Evolutionary conservation across 1,140 invertebrate genomes (phyloP).

Genomic region (Drosophila persimilis): DNA sequence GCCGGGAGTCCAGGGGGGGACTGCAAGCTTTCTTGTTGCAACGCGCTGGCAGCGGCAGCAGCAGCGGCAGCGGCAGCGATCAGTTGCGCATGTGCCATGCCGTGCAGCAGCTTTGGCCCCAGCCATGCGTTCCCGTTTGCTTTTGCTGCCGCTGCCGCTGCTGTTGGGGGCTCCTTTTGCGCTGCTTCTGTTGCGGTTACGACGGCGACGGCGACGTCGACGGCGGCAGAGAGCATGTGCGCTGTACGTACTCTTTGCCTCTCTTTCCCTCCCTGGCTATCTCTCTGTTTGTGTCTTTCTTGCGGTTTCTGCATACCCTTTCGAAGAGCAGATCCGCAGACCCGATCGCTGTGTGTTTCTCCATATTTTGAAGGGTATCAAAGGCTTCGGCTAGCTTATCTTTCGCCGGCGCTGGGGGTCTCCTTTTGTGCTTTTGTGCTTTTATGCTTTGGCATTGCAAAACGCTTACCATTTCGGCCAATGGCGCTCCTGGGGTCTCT

Average conservation of each 20-base stretch:
- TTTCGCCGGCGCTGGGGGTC: too few relatives aligned
- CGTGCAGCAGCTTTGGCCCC: not conserved
- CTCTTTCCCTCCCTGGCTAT: not conserved
- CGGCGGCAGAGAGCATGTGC: not conserved
- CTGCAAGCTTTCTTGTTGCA: slow-evolving; percentile 47
- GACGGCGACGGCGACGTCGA: too few relatives aligned
- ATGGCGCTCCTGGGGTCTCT: too few relatives aligned
- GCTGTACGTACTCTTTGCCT: not conserved
- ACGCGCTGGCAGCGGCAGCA: slow-evolving; percentile 19
- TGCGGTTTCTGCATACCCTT: not conserved
- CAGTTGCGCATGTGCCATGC: slow-evolving; percentile 29
- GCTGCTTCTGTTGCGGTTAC: not conserved
- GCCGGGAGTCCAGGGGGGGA: too few relatives aligned
- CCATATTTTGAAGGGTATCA: too few relatives aligned
- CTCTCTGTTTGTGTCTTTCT: not conserved
- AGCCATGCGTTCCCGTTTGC: slow-evolving; percentile 11
- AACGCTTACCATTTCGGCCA: slow-evolving; percentile 13
- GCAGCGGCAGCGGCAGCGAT: not conserved
- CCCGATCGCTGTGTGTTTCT: too few relatives aligned
- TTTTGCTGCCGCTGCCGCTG: not conserved
- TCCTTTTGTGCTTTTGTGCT: not conserved
- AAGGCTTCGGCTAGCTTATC: too few relatives aligned
- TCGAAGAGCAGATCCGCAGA: not conserved
- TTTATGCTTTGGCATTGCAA: too few relatives aligned
- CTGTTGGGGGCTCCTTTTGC: slow-evolving; percentile 9